Evolutionary conservation across 92 coral and sea anemone genomes (phyloP).

Genomic region (Micromussa lordhowensis): DNA sequence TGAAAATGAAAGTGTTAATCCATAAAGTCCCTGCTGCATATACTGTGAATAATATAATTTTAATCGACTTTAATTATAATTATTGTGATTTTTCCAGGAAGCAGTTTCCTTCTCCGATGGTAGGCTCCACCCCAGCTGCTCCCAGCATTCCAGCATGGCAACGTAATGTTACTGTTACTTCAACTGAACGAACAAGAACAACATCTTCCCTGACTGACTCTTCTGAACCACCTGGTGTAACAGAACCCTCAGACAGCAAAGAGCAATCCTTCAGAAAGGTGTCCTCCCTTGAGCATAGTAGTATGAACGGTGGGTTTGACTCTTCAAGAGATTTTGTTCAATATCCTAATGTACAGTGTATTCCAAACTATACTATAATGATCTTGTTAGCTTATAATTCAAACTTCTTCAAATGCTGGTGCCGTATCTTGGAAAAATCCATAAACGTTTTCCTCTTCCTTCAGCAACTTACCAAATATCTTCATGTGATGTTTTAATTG

Average conservation of each 20-base stretch:
- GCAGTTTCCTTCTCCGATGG: conserved; percentile 91
- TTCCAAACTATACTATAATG: too few species aligned
- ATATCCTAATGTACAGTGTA: background rate
- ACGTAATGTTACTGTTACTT: conserved; percentile 52
- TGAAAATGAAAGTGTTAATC: too few species aligned
- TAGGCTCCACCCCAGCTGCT: conserved; percentile 79
- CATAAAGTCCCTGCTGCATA: too few species aligned
- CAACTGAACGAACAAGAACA: conserved; percentile 37
- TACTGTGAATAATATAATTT: too few species aligned
- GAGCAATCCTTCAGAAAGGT: conserved; percentile 14
- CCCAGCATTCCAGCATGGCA: conserved; percentile 96
- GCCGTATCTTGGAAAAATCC: too few species aligned
- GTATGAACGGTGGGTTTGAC: conserved; percentile 33
- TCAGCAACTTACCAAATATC: too few species aligned
- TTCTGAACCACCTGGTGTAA: conserved; percentile 19
- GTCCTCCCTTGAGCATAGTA: conserved; percentile 24
- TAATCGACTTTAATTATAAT: background rate
- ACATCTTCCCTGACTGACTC: conserved; percentile 39
- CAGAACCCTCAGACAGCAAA: conserved; percentile 30
- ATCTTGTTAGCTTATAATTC: too few species aligned
- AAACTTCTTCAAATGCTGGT: too few species aligned
- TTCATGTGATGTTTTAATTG: too few species aligned
- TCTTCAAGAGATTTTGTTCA: background rate
- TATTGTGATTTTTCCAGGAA: conserved; percentile 54
- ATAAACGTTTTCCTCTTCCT: too few species aligned